Base-by-base conservation (phyloP, 2,113 vertebrate genomes). In the Plectropomus leopardus region DNA sequence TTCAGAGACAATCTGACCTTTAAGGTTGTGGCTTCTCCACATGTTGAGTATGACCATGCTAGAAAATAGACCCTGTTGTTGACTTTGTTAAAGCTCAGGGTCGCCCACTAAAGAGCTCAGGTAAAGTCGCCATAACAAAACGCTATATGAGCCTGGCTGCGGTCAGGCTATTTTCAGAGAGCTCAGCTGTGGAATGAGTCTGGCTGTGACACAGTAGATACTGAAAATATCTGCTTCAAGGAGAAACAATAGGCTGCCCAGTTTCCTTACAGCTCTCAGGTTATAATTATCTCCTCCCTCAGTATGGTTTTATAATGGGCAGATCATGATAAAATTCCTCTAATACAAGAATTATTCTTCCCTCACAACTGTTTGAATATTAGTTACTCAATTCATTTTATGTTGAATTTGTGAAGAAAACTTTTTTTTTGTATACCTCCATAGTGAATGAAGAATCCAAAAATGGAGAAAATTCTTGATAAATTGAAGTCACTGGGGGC, bases 1-100 rank as follows among this genome's bases (percentile, higher is more conserved):
- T 67, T 83, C 47, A 67, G 73, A 79, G 80, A 85, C 78, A 57
- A 65, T 78, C 40, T 92, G 90, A 90, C 86, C 88, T 88, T 84
- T 80, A 19, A 53, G 23, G 78, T 28, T 72, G 53, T 30, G 30
- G 53, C 57, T 45, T 72, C 42, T 57, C 28, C 45, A 64, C 51
- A 83, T 58, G 51, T 42, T 57, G 50, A 63, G 32, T 58, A 50
- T 72, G 76, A 82, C 59, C 55, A 21, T n/a, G 74, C 58, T 14
- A 65, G 72, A 68, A 83, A 86, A 81, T 59, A 86, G 42, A 73
- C 9, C 54, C 50, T 15, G 24, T 58, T 59, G 54, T 66, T 58
- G 13, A 19, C 69, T 53, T 26, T 76, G 16, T 50, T 68, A 16
- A 36, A 45, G 67, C 72, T 84, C 82, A 75, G 70, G 70, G 69